phyloP scores from a whole-genome alignment of 2,888 invertebrate genomes.

The Drosophila anceps region DNA sequence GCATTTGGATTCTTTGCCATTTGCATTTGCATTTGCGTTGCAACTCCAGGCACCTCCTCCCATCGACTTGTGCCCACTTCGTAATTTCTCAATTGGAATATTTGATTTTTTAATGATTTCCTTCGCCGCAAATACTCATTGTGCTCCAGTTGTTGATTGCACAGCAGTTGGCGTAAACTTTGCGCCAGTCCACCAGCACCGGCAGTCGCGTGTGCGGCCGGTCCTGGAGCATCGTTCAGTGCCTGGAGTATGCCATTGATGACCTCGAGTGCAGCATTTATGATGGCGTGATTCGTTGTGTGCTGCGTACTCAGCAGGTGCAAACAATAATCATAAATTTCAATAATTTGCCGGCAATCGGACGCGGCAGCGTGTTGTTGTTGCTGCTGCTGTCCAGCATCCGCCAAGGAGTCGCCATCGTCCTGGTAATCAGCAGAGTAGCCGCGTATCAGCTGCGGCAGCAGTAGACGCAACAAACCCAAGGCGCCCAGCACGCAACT shows the following conservation, averaged over 20 bases:
- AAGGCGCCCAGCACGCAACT: conserved; percentile 89
- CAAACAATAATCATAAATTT: conserved; percentile 92
- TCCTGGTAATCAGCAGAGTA: conserved; percentile 66
- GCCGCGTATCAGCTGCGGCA: conserved; percentile 86
- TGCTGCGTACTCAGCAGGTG: conserved; percentile 89
- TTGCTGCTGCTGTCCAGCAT: conserved; percentile 43
- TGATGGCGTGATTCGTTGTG: conserved; percentile 93
- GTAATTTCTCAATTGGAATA: conserved; percentile 85
- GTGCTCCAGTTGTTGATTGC: conserved; percentile 84
- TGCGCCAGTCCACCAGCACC: conserved; percentile 57
- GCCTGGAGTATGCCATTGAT: conserved; percentile 84
- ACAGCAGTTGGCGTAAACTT: conserved; percentile 81
- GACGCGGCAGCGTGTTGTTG: conserved; percentile 46
- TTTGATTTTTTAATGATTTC: conserved; percentile 86
- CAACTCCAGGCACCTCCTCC: conserved; percentile 29
- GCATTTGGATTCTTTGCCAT: conserved; percentile 69
- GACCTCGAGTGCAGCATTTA: conserved; percentile 93
- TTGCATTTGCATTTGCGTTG: conserved; percentile 58
- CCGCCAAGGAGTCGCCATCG: conserved; percentile 66
- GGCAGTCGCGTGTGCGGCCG: conserved; percentile 16
- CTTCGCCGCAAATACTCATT: conserved; percentile 84
- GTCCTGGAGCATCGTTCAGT: conserved; percentile 64
- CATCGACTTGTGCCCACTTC: conserved; percentile 76
- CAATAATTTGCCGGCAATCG: conserved; percentile 85
- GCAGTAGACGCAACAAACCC: conserved; percentile 88